A percentile compares a stretch with the other conserved stretches of the same genome.
Conservation (phyloP, 1,140 invertebrate species). For the Archegozetes longisetosus region DNA sequence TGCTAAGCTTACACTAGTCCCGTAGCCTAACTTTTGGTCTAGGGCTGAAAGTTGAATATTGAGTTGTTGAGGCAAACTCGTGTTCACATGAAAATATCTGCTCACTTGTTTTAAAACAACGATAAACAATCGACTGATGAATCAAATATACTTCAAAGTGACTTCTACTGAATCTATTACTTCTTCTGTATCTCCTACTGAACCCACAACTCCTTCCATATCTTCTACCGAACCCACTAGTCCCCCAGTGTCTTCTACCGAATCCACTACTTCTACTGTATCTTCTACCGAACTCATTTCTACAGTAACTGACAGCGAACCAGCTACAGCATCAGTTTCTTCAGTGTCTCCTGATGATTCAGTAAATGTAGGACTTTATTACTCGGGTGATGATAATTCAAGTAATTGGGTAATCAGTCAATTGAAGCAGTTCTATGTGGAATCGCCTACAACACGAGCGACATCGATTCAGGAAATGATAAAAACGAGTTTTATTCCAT, state of each 20-base stretch:
- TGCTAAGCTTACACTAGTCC: no score
- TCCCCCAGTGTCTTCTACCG: background rate
- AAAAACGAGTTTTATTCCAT: background rate
- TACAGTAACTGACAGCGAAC: background rate
- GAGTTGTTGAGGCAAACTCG: no score
- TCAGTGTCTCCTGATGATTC: no score
- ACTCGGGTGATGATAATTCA: background rate
- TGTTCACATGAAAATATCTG: no score
- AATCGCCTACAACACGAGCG: background rate
- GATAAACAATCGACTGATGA: no score
- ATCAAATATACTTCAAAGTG: no score
- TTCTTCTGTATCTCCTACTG: background rate
- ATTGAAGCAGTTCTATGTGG: conserved; percentile 2
- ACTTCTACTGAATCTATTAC: no score
- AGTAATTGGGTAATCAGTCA: background rate
- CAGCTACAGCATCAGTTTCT: background rate
- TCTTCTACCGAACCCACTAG: no score
- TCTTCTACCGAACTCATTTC: background rate
- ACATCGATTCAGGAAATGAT: background rate
- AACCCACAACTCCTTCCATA: no score
- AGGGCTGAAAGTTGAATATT: no score
- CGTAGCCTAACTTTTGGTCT: no score
- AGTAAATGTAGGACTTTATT: conserved; percentile 2
- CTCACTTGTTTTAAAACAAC: no score
- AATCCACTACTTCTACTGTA: background rate